phyloP scores from a whole-genome alignment of 2,888 invertebrate genomes.

The Brachyopa scutellaris region DNA sequence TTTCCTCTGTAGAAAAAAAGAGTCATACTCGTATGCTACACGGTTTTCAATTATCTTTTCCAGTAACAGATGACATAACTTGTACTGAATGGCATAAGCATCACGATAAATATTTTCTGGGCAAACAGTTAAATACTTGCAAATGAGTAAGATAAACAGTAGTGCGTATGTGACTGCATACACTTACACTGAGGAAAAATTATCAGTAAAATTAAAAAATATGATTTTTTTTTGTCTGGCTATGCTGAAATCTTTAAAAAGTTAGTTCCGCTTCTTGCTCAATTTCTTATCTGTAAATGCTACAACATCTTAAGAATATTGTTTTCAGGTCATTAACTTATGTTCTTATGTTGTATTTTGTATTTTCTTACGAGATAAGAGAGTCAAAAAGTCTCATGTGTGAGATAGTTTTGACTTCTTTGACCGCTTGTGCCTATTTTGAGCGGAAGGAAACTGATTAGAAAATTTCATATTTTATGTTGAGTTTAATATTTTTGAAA shows the following conservation, averaged over 20 bases:
- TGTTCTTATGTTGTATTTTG: neutral
- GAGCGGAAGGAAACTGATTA: constrained; percentile 18
- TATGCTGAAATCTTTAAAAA: neutral
- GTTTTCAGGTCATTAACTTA: constrained; percentile 36
- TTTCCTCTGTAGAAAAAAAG: neutral
- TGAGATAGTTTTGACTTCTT: constrained; percentile 11
- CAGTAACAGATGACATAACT: constrained; percentile 31
- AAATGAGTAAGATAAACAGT: neutral
- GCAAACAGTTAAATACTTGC: constrained; percentile 16
- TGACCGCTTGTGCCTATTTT: constrained; percentile 10
- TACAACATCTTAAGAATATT: neutral
- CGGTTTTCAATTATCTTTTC: constrained; percentile 3
- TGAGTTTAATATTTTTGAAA: no score
- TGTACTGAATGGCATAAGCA: neutral
- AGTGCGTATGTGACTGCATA: no score
- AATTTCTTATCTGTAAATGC: constrained; percentile 8
- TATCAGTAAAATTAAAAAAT: neutral
- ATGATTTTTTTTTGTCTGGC: neutral
- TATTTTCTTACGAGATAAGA: neutral
- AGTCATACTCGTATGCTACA: neutral
- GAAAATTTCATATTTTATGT: neutral
- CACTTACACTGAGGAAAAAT: constrained; percentile 34
- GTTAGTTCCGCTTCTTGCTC: constrained; percentile 12
- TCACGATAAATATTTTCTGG: constrained; percentile 25
- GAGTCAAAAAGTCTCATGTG: neutral